Conservation (phyloP, 2,113 vertebrate genomes). For the Microcebus ravelobensis region DNA sequence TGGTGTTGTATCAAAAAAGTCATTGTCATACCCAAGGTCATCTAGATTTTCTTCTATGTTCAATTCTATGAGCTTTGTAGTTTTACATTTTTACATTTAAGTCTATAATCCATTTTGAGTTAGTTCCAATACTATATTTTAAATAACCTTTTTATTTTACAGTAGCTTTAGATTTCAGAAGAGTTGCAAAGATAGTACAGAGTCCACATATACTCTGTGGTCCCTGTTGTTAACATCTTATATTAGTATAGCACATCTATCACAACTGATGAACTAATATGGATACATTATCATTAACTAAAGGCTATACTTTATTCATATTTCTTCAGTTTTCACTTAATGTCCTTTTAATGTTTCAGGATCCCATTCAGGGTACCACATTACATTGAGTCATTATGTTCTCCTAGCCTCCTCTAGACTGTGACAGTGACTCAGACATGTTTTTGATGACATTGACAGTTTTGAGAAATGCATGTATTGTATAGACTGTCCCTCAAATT, state of each 20-base stretch:
- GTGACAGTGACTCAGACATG: neutral
- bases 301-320: neutral
- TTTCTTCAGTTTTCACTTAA: neutral
- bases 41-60: neutral
- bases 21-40: neutral
- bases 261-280: neutral
- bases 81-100: neutral
- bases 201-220: neutral
- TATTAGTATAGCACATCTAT: neutral
- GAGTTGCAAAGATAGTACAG: neutral
- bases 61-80: neutral
- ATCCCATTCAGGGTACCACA: neutral
- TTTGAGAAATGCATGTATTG: constrained; percentile 6
- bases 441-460: neutral
- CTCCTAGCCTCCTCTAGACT: neutral
- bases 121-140: neutral
- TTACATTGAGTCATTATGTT: neutral
- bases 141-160: neutral
- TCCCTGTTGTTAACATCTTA: neutral
- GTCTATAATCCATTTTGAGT: neutral
- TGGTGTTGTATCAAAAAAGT: neutral
- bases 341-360: neutral
- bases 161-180: constrained; percentile 30
- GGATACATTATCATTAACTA: neutral
- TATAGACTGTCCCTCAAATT: neutral